Evolutionary conservation across 2,888 invertebrate species (phyloP).

Genomic region (Psococerastis gibbosa): DNA sequence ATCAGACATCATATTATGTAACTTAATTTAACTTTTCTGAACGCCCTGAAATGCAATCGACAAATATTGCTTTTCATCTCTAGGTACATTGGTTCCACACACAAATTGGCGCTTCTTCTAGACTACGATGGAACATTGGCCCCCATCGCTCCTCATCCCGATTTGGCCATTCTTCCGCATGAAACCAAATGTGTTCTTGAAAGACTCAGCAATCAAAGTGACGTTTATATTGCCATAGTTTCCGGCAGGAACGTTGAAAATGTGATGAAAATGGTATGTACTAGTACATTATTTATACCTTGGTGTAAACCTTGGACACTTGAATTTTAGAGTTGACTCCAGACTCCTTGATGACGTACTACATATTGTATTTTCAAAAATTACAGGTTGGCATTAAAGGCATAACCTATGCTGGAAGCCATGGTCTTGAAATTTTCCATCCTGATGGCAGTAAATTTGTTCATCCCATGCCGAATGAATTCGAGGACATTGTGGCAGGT

Average conservation of each 20-base stretch:
- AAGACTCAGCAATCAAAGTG: slow-evolving; percentile 63
- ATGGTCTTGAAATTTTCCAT: slow-evolving; percentile 72
- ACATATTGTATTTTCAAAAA: slow-evolving; percentile 2
- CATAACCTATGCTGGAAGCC: slow-evolving; percentile 79
- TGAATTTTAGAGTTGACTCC: too few relatives aligned
- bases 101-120: slow-evolving; percentile 62
- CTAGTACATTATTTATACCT: too few relatives aligned
- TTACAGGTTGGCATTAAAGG: slow-evolving; percentile 59
- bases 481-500: slow-evolving; percentile 57
- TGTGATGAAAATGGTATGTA: slow-evolving; percentile 65
- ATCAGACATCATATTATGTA: too few relatives aligned
- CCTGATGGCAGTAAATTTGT: slow-evolving; percentile 81
- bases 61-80: too few relatives aligned
- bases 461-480: slow-evolving; percentile 75
- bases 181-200: slow-evolving; percentile 72
- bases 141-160: slow-evolving; percentile 76
- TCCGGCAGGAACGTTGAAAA: slow-evolving; percentile 75
- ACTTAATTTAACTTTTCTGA: too few relatives aligned
- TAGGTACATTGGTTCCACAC: slow-evolving; percentile 70
- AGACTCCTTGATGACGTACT: too few relatives aligned
- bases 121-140: slow-evolving; percentile 82
- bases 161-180: slow-evolving; percentile 64
- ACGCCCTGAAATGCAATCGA: too few relatives aligned
- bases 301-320: too few relatives aligned
- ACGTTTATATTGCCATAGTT: slow-evolving; percentile 71